phyloP scores from a whole-genome alignment of 1,140 invertebrate genomes.

The Micrasema minimum region DNA sequence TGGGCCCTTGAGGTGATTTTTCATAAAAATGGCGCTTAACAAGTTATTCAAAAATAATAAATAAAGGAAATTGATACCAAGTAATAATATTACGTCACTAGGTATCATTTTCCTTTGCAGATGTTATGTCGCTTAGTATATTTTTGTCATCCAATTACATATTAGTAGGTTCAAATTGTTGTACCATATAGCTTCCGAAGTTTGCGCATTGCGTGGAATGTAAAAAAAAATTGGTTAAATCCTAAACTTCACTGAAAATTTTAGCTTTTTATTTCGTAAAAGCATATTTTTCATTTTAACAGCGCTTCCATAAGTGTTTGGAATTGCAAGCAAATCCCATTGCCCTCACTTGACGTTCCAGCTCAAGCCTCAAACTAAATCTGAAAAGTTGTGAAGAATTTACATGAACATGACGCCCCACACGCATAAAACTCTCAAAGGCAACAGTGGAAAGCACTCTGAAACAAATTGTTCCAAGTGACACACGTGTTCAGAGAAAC shows the following conservation, averaged over 20 bases:
- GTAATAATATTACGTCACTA: no score
- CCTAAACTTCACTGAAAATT: no score
- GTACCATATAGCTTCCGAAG: no score
- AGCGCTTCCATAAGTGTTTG: not conserved
- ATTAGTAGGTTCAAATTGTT: no score
- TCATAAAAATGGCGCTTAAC: no score
- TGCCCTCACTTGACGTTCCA: not conserved
- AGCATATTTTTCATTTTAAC: not conserved
- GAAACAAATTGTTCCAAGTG: conserved; percentile 27
- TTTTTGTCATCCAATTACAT: no score
- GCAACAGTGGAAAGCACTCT: conserved; percentile 33
- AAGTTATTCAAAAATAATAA: no score
- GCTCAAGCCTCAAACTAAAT: conserved; percentile 24
- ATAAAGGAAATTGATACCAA: no score
- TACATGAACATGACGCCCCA: conserved; percentile 25
- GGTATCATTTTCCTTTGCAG: no score
- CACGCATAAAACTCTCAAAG: conserved; percentile 25
- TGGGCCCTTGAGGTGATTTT: no score
- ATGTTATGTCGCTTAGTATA: no score
- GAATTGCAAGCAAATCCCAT: conserved; percentile 7
- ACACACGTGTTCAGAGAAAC: conserved; percentile 9
- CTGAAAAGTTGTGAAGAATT: conserved; percentile 31
- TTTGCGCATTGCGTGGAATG: no score
- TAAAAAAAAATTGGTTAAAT: not conserved
- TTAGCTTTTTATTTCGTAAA: not conserved